Evolutionary conservation across 2,888 invertebrate genomes (phyloP), one percentile per base, ranked within the genome.

Genomic region (Spodoptera exigua): DNA sequence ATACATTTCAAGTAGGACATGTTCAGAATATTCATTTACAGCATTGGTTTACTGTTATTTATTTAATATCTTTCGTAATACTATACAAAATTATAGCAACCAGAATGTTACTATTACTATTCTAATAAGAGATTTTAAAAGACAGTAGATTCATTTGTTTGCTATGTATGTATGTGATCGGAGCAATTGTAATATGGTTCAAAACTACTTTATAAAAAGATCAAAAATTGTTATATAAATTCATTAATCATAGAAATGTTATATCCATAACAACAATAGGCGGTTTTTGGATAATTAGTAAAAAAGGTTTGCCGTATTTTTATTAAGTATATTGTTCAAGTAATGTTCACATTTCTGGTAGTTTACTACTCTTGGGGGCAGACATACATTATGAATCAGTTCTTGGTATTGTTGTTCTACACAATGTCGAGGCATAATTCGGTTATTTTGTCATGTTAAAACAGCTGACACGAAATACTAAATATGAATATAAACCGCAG

Each of bases 201-300:
- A n/a, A n/a, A n/a, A n/a, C n/a, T n/a, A n/a, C n/a, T n/a, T n/a
- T n/a, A n/a, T n/a, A n/a, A n/a, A n/a, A n/a, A n/a, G n/a, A n/a
- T n/a, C n/a, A n/a, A n/a, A n/a, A n/a, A n/a, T n/a, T n/a, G n/a
- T n/a, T n/a, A n/a, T n/a, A n/a, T n/a, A n/a, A n/a, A n/a, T n/a
- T n/a, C n/a, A n/a, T n/a, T n/a, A n/a, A n/a, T n/a, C n/a, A n/a
- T n/a, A 47, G 70, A 4, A 27, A 55, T 37, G n/a, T 40, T 37
- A 67, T 80, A 59, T 73, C 78, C 80, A 80, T 71, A 67, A 60
- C 78, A 88, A 91, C 89, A 90, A 89, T 88, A 72, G 80, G 75
- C 74, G 62, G 64, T 69, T 76, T 74, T 80, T 79, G 78, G 78
- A 83, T 76, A 81, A 79, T 83, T 74, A 77, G 81, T 51, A 79